phyloP scores from a whole-genome alignment of 2,113 vertebrate species.

The Euleptes europaea region DNA sequence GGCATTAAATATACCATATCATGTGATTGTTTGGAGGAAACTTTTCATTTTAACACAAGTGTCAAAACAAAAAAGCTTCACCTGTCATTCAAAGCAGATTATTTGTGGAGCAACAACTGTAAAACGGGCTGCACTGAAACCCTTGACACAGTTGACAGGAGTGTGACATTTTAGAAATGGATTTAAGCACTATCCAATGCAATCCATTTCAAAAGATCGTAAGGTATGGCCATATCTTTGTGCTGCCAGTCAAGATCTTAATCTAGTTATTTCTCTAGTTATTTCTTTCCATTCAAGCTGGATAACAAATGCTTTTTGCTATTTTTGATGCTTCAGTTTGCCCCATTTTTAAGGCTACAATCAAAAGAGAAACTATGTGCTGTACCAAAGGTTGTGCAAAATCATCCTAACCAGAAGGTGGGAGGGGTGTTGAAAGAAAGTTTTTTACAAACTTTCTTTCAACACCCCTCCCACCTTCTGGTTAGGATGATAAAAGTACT shows the following conservation, averaged over 20 bases:
- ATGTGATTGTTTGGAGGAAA: not conserved
- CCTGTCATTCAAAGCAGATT: not conserved
- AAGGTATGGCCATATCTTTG: not conserved
- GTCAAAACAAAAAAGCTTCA: not conserved
- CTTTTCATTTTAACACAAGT: not conserved
- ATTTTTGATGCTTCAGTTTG: no score
- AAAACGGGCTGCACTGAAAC: not conserved
- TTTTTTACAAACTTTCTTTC: no score
- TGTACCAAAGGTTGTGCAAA: no score
- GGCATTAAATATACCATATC: not conserved
- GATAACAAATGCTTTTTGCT: not conserved
- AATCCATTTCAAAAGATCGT: not conserved
- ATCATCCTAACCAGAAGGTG: no score
- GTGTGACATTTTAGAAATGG: not conserved
- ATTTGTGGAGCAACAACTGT: not conserved
- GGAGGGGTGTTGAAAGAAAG: no score
- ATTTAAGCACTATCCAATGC: not conserved
- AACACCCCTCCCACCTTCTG: no score
- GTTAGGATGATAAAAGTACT: no score
- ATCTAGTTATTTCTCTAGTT: not conserved
- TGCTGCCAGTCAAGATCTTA: not conserved
- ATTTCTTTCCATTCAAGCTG: not conserved
- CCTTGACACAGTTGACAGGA: not conserved
- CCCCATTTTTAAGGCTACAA: not conserved
- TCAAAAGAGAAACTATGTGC: no score